phyloP scores from a whole-genome alignment of 2,113 vertebrate species.

The Peromyscus maniculatus region DNA sequence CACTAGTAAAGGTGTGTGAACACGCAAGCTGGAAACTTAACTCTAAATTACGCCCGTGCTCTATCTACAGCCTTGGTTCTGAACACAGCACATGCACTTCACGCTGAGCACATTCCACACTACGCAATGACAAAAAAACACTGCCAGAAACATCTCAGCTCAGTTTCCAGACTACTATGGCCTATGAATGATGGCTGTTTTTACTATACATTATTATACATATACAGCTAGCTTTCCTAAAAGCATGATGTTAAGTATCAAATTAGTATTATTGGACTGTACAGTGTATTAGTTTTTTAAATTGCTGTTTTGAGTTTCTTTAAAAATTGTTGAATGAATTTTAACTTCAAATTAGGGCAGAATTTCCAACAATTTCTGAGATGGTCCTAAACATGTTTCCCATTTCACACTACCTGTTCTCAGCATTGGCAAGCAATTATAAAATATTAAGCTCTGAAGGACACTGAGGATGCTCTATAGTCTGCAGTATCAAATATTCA shows the following conservation, averaged over 20 bases:
- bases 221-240: neutral
- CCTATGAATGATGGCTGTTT: neutral
- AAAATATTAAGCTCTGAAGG: neutral
- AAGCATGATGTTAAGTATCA: neutral
- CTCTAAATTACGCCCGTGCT: neutral
- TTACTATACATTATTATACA: neutral
- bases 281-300: neutral
- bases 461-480: neutral
- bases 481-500: neutral
- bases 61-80: neutral
- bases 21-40: no score
- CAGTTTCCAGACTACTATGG: neutral
- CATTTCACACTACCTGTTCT: neutral
- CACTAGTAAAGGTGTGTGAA: neutral
- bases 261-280: neutral
- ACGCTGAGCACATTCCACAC: neutral
- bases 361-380: neutral
- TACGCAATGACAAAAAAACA: neutral
- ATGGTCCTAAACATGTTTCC: neutral
- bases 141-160: neutral
- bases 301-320: neutral
- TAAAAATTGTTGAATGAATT: neutral
- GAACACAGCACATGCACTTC: neutral
- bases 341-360: neutral
- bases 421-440: no score